These are phyloP conservation scores for Drosophila takahashii DNA, from an alignment of 1,140 invertebrate genomes.

Conservation along the genomic window DNA sequence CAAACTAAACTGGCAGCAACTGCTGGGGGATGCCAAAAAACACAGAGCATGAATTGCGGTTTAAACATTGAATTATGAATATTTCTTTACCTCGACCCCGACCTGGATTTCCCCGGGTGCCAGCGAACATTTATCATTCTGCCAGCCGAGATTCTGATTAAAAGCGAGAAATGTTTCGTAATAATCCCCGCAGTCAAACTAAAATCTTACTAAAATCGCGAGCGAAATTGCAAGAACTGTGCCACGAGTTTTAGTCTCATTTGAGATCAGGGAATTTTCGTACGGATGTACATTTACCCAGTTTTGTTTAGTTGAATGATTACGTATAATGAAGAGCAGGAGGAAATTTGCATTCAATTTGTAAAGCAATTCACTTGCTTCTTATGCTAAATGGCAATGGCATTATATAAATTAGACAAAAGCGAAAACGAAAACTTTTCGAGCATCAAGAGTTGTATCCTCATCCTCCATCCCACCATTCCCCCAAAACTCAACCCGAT, in stretches of 20 bases:
- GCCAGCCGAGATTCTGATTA: slow-evolving; percentile 71
- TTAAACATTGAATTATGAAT: slow-evolving; percentile 82
- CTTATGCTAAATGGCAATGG: slow-evolving; percentile 57
- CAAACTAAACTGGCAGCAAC: slow-evolving; percentile 60
- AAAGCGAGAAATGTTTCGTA: slow-evolving; percentile 66
- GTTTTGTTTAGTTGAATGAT: slow-evolving; percentile 36
- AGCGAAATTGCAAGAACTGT: slow-evolving; percentile 12
- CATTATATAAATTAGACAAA: slow-evolving; percentile 52
- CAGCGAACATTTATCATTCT: slow-evolving; percentile 70
- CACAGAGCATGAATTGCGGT: slow-evolving; percentile 76
- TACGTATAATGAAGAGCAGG: slow-evolving; percentile 37
- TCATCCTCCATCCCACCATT: not conserved
- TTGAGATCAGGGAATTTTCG: not conserved
- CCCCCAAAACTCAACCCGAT: slow-evolving; percentile 8
- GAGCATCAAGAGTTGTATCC: slow-evolving; percentile 6
- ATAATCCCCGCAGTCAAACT: slow-evolving; percentile 20
- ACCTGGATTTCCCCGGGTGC: slow-evolving; percentile 35
- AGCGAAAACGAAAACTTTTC: slow-evolving; percentile 32
- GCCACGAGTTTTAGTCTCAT: slow-evolving; percentile 2
- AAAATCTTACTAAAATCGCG: slow-evolving; percentile 36
- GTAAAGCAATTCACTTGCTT: slow-evolving; percentile 52
- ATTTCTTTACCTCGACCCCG: slow-evolving; percentile 59
- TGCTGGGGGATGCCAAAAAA: slow-evolving; percentile 34
- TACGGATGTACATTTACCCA: slow-evolving; percentile 14
- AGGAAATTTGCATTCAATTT: slow-evolving; percentile 46